Base-by-base conservation (phyloP, 2,113 vertebrate genomes). In the Malurus alboscapulatus region DNA sequence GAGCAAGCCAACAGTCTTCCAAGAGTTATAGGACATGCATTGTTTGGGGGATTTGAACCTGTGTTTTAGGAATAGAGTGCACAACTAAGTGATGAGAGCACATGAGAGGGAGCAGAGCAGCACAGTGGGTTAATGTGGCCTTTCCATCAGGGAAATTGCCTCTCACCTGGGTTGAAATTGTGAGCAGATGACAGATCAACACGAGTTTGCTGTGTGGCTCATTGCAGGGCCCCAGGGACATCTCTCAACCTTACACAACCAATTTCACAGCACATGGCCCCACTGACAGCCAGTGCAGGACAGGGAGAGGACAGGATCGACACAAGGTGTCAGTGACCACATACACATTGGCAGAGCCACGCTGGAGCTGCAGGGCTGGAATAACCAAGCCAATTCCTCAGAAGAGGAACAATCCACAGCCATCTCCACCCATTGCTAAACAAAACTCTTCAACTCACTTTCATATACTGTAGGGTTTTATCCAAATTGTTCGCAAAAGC, bases 121-220 rank as follows among this genome's bases (percentile, higher is more conserved):
- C 8, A 94, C 34, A 67, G 67, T 9, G 85, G 48, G 72, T 62
- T 91, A 66, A 92, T 29, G 71, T 59, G 76, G 66, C 89, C 67
- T 75, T 82, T 85, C 80, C 38, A 10, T 53, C 44, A 54, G 76
- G 85, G 76, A 90, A 72, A 88, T 77, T 0, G 0, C 78, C 79
- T 81, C 66, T 87, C 91, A 86, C 36, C 72, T 61, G 88, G 45
- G 48, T 36, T 84, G 40, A 92, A 92, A 93, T 59, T 9, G 3
- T 55, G 38, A 96, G 54, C 88, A 97, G 91, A 96, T 95, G 81
- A 93, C 54, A 87, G 59, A 96, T 92, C 75, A 72, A 87, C 90
- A 66, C 0, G 34, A 83, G 61, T 80, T 93, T 82, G 75, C 63
- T 19, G 5, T 48, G 57, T 17, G n/a, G 71, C 89, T 79, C 53